Base-by-base conservation (phyloP, 1,140 invertebrate species). In the Pinna nobilis region DNA sequence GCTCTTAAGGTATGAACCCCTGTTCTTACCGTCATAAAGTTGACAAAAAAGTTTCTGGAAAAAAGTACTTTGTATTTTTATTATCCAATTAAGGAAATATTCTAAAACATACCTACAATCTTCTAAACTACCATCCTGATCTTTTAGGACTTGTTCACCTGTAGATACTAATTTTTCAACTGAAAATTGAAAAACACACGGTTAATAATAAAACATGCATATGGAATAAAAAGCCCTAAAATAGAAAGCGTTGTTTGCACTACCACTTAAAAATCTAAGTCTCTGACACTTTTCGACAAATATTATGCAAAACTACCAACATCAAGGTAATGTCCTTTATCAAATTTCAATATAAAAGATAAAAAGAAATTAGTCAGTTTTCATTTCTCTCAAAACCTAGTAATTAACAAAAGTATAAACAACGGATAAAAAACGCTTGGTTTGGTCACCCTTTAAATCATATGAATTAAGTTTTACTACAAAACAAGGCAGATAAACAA, bases 81-180 rank as follows among this genome's bases (percentile, higher is more conserved):
- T 13, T n/a, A n/a, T n/a, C n/a, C n/a, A n/a, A n/a, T n/a, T n/a
- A n/a, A n/a, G n/a, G n/a, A n/a, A 30, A 39, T 20, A 18, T 32
- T 50, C 18, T 28, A 49, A 25, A 55, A 20, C 33, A 37, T 75
- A 82, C 71, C 81, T 75, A 3, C 70, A 55, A 32, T 84, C 78
- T 30, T 65, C 61, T 23, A 68, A 44, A 41, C 66, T 76, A 53
- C 73, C 84, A 39, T 82, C 87, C 70, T 92, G 88, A 33, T 92
- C 89, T 57, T 87, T 78, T 6, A 92, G 74, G 30, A 93, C 87
- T 75, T 91, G 82, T 84, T 93, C 88, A 2, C 91, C 91, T 37
- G 91, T 90, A 11, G 88, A 75, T 20, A 94, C 80, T 81, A 95
- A 87, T 69, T 92, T 92, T 74, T 93, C 90, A 37, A 94, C 93